These are phyloP conservation scores for Muschampia plurimacula DNA, from an alignment of 2,888 invertebrate species.

Conservation along the genomic window DNA sequence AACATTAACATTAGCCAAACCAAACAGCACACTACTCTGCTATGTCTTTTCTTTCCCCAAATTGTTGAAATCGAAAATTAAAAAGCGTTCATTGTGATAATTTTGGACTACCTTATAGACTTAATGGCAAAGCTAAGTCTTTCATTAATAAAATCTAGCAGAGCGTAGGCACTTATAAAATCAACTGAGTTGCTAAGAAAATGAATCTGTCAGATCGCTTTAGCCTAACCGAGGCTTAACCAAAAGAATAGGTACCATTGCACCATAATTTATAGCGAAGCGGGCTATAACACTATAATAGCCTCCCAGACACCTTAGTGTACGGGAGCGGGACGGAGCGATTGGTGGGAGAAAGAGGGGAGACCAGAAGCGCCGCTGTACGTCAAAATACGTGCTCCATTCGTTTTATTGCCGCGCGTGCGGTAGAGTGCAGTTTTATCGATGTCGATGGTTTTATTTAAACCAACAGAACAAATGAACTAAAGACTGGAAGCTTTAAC, in stretches of 20 bases:
- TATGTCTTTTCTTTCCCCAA: too few species aligned
- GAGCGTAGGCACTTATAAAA: conserved; percentile 29
- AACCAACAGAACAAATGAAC: background rate
- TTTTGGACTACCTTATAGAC: background rate
- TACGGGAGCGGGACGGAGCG: conserved; percentile 62
- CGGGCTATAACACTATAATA: conserved; percentile 78
- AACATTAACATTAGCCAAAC: too few species aligned
- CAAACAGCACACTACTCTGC: too few species aligned
- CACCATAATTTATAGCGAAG: conserved; percentile 81
- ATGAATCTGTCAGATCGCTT: conserved; percentile 68
- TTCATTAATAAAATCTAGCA: conserved; percentile 32
- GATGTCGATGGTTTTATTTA: conserved; percentile 58
- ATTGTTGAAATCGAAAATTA: too few species aligned
- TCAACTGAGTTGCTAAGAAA: conserved; percentile 50
- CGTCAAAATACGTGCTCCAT: conserved; percentile 86
- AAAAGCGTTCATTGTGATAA: background rate
- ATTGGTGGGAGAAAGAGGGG: conserved; percentile 61
- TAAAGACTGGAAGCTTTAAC: too few species aligned
- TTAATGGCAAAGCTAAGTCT: background rate
- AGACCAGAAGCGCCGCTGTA: conserved; percentile 85
- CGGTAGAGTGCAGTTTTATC: conserved; percentile 47
- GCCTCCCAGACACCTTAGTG: conserved; percentile 77
- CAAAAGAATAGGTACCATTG: conserved; percentile 80
- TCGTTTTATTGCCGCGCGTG: conserved; percentile 80
- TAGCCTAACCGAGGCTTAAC: conserved; percentile 62